Evolutionary conservation across 2,888 invertebrate species (phyloP).

Genomic region (Synanthedon vespiformis): DNA sequence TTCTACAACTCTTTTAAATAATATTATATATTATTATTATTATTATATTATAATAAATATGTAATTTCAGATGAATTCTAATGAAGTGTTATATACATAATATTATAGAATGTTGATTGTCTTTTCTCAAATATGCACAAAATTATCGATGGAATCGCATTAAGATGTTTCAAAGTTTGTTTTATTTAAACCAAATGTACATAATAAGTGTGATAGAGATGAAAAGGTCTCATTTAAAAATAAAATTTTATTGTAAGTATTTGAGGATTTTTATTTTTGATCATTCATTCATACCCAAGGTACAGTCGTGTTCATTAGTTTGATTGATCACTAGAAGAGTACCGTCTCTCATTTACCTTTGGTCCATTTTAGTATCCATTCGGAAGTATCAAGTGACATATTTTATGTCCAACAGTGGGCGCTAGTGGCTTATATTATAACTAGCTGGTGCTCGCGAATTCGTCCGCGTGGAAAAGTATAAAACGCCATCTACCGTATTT

Average conservation of each 20-base stretch:
- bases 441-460: too few species aligned
- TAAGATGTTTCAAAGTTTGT: conserved; percentile 62
- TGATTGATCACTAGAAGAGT: too few species aligned
- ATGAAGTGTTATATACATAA: conserved; percentile 38
- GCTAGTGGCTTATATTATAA: too few species aligned
- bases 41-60: too few species aligned
- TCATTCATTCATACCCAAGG: neutral
- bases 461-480: too few species aligned
- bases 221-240: conserved; percentile 68
- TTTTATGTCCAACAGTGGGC: too few species aligned
- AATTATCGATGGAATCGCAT: conserved; percentile 58
- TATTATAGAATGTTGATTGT: conserved; percentile 25
- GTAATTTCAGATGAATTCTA: conserved; percentile 34
- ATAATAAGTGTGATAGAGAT: conserved; percentile 70
- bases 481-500: too few species aligned
- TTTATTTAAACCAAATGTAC: conserved; percentile 70
- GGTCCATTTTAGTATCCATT: too few species aligned
- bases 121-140: conserved; percentile 68
- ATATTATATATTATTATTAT: conserved; percentile 8
- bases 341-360: too few species aligned
- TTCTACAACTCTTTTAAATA: conserved; percentile 40
- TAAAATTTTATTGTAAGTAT: conserved; percentile 65
- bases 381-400: too few species aligned
- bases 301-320: too few species aligned
- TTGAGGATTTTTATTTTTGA: neutral